A percentile compares a stretch with the other conserved stretches of the same genome.
phyloP scores from a whole-genome alignment of 1,140 invertebrate genomes.

The Pseudomyrmex gracilis region DNA sequence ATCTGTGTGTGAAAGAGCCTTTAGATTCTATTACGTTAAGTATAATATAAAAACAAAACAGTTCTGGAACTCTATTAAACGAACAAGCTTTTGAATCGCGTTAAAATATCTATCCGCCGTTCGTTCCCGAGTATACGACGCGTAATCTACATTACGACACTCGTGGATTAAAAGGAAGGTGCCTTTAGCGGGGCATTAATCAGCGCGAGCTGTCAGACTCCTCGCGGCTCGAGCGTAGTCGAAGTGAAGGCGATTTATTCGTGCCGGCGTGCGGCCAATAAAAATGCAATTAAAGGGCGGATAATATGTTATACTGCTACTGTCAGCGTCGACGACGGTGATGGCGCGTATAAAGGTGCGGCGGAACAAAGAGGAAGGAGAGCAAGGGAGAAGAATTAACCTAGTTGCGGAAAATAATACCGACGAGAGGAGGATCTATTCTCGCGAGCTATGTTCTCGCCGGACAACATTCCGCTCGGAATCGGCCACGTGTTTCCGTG shows the following conservation, averaged over 20 bases:
- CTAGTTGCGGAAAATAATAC: slow-evolving; percentile 78
- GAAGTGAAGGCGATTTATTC: slow-evolving; percentile 64
- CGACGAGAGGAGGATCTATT: slow-evolving; percentile 72
- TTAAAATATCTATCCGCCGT: slow-evolving; percentile 31
- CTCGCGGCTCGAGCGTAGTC: slow-evolving; percentile 32
- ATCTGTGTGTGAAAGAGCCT: neutral
- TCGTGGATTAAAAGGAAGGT: slow-evolving; percentile 57
- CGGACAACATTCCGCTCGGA: slow-evolving; percentile 64
- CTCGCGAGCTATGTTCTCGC: slow-evolving; percentile 68
- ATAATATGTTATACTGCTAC: slow-evolving; percentile 77
- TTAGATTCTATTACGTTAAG: slow-evolving; percentile 30
- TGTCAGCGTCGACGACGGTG: slow-evolving; percentile 39
- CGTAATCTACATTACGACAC: slow-evolving; percentile 52
- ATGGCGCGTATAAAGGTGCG: slow-evolving; percentile 35
- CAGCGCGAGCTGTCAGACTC: slow-evolving; percentile 36
- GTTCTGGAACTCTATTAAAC: slow-evolving; percentile 8
- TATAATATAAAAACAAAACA: slow-evolving; percentile 4
- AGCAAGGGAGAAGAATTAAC: slow-evolving; percentile 75
- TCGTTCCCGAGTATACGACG: slow-evolving; percentile 28
- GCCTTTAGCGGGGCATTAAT: slow-evolving; percentile 62
- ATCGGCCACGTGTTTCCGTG: slow-evolving; percentile 66
- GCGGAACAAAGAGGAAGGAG: slow-evolving; percentile 53
- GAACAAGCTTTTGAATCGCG: slow-evolving; percentile 21
- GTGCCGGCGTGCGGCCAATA: slow-evolving; percentile 73
- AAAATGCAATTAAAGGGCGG: slow-evolving; percentile 79